phyloP scores from a whole-genome alignment of 2,888 invertebrate genomes.

The Frankliniella intonsa region DNA sequence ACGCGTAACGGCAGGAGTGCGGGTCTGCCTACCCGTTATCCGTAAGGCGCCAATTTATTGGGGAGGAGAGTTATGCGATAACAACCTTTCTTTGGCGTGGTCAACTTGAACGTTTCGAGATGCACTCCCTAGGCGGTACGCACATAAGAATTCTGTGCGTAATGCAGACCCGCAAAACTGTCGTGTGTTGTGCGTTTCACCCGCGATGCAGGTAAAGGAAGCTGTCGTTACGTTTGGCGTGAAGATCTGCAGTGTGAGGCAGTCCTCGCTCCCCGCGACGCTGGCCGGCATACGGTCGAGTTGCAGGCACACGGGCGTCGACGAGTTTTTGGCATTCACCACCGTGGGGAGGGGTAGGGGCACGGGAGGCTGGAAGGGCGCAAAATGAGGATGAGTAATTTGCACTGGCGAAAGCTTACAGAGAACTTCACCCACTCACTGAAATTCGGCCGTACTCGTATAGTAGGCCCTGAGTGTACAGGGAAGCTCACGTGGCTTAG shows the following conservation, averaged over 20 bases:
- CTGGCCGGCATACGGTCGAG: neutral
- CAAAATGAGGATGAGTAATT: neutral
- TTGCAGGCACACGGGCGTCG: neutral
- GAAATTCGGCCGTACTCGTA: neutral
- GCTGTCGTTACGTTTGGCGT: neutral
- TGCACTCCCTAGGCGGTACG: no score
- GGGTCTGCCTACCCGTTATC: no score
- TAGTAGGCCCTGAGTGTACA: neutral
- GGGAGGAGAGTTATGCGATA: no score
- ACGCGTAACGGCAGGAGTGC: no score
- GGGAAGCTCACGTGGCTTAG: no score
- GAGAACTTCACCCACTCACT: neutral
- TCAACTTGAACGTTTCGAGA: no score
- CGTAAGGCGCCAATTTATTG: no score
- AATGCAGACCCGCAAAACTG: no score
- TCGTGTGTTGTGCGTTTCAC: neutral
- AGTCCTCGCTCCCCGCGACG: neutral
- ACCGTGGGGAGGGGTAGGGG: neutral
- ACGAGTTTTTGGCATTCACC: neutral
- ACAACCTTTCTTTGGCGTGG: no score
- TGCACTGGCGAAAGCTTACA: neutral
- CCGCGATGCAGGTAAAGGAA: neutral
- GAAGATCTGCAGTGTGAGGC: neutral
- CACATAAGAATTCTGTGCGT: no score
- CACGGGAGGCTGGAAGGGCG: neutral